phyloP scores from a whole-genome alignment of 2,888 invertebrate species.

The Nemurella pictetii region DNA sequence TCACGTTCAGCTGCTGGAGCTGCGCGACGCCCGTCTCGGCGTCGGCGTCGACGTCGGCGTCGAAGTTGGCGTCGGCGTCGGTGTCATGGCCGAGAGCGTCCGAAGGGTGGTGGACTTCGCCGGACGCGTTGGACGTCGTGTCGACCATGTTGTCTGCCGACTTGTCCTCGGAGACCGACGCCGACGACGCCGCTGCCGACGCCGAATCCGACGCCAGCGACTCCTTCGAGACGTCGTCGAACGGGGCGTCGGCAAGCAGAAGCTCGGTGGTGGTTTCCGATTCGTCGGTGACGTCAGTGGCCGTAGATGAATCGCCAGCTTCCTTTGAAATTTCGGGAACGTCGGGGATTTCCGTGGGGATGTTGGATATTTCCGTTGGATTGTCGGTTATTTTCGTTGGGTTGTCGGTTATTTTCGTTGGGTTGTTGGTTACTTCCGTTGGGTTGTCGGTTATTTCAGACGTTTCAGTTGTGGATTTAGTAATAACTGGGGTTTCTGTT shows the following conservation, averaged over 20 bases:
- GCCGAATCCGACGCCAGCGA: neutral
- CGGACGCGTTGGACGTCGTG: neutral
- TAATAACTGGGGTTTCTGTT: too few relatives aligned
- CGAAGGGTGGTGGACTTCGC: neutral
- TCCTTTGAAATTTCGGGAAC: neutral
- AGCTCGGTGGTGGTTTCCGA: neutral
- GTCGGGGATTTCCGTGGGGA: neutral
- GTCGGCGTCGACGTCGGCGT: neutral
- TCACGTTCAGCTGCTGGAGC: neutral
- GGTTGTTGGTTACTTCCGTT: neutral
- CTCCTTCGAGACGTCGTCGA: neutral
- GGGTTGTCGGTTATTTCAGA: neutral
- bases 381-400: slow-evolving; percentile 1
- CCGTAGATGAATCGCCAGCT: neutral
- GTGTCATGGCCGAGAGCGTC: neutral
- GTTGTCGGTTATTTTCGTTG: neutral
- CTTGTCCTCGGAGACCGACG: neutral
- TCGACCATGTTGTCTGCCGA: neutral
- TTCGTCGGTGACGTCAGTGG: too few relatives aligned
- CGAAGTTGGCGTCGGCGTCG: neutral
- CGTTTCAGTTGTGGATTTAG: too few relatives aligned
- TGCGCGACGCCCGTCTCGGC: too few relatives aligned
- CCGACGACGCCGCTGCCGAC: neutral
- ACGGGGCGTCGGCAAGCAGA: neutral
- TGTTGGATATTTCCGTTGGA: neutral